Conservation (phyloP, 2,888 invertebrate species). For the Blera fallax region DNA sequence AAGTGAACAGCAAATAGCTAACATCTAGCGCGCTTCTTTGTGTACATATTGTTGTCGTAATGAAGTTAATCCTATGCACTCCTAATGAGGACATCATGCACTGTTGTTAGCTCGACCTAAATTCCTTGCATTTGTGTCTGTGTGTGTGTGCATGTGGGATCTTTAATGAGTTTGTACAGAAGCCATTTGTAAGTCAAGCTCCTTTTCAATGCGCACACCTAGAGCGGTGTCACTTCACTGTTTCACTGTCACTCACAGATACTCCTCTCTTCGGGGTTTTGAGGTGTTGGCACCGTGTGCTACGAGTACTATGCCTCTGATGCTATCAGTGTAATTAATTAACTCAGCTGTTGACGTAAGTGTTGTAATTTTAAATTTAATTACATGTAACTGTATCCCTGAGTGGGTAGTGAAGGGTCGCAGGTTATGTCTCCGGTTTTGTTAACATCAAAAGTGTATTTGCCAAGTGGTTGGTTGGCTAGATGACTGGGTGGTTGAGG, state of each 20-base stretch:
- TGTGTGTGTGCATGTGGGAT: neutral
- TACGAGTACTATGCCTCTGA: neutral
- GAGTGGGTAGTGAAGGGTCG: slow-evolving; percentile 4
- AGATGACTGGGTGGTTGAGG: neutral
- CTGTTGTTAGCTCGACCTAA: slow-evolving; percentile 32
- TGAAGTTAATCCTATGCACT: slow-evolving; percentile 61
- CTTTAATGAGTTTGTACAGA: neutral
- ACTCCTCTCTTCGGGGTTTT: neutral
- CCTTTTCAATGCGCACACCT: neutral
- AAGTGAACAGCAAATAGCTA: slow-evolving; percentile 30
- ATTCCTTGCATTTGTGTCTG: slow-evolving; percentile 12
- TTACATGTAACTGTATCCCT: slow-evolving; percentile 42
- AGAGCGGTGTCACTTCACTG: slow-evolving; percentile 6
- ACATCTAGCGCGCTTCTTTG: neutral
- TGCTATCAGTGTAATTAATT: slow-evolving; percentile 55
- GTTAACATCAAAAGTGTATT: slow-evolving; percentile 18
- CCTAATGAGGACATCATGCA: slow-evolving; percentile 49
- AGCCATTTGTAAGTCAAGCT: slow-evolving; percentile 28
- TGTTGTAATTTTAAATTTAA: slow-evolving; percentile 70
- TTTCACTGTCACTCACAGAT: slow-evolving; percentile 1
- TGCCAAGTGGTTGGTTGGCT: slow-evolving; percentile 3
- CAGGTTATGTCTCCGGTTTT: slow-evolving; percentile 5
- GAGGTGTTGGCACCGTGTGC: slow-evolving; percentile 7
- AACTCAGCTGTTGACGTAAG: slow-evolving; percentile 69
- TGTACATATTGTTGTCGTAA: slow-evolving; percentile 31